phyloP scores from a whole-genome alignment of 1,140 invertebrate genomes.

The Thereuonema tuberculata region DNA sequence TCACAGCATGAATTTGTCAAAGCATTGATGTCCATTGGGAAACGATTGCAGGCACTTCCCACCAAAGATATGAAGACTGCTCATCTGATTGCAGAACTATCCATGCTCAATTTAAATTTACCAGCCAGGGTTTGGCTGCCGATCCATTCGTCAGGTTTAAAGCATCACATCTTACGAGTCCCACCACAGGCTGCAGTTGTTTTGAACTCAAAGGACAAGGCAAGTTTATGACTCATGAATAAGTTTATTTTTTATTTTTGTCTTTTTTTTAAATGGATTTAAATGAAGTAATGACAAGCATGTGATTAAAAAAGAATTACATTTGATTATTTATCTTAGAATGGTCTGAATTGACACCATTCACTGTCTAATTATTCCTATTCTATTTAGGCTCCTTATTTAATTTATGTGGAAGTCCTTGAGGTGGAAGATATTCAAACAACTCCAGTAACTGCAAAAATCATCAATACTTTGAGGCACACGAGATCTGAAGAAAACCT shows the following conservation, averaged over 20 bases:
- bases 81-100: constrained; percentile 78
- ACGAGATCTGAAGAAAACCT: constrained; percentile 91
- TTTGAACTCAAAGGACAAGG: constrained; percentile 97
- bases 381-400: constrained; percentile 93
- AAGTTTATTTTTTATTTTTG: constrained; percentile 5
- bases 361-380: too few relatives aligned
- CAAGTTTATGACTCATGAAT: too few relatives aligned
- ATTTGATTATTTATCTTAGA: too few relatives aligned
- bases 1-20: constrained; percentile 73
- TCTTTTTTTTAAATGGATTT: constrained; percentile 11
- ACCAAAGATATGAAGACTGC: constrained; percentile 90
- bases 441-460: constrained; percentile 60
- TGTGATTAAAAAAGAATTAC: too few relatives aligned
- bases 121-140: constrained; percentile 96
- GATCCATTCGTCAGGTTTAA: constrained; percentile 45
- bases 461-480: constrained; percentile 63
- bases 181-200: constrained; percentile 90
- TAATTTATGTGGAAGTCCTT: constrained; percentile 93
- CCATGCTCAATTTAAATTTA: constrained; percentile 86
- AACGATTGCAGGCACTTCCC: constrained; percentile 69
- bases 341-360: neutral
- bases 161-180: constrained; percentile 77
- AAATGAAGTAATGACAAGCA: too few relatives aligned
- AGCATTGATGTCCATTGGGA: constrained; percentile 78
- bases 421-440: constrained; percentile 75